Evolutionary conservation across 2,113 vertebrate genomes (phyloP).

Genomic region (Ophthalmolycus amberensis): DNA sequence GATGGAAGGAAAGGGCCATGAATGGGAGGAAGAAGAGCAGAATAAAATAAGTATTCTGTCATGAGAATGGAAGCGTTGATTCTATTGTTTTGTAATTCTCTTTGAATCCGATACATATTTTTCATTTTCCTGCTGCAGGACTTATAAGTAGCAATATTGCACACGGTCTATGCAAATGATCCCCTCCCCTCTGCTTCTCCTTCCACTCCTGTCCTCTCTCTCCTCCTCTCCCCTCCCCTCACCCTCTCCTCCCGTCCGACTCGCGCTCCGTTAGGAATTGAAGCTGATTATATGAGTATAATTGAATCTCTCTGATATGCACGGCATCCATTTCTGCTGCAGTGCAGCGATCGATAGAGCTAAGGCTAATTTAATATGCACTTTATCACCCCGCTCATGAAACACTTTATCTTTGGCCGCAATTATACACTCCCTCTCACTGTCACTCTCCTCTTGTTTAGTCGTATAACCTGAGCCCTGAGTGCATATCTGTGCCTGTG

Average conservation of each 20-base stretch:
- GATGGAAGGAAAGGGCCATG: not conserved
- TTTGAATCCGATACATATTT: conserved; percentile 30
- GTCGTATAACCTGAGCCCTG: conserved; percentile 23
- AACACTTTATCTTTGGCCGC: conserved; percentile 70
- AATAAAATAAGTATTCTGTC: not conserved
- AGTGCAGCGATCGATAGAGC: conserved; percentile 75
- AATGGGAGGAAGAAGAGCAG: not conserved
- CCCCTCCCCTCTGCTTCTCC: not conserved
- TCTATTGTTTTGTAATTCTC: conserved; percentile 30
- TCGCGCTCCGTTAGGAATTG: conserved; percentile 57
- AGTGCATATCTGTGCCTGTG: not conserved
- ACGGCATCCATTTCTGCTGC: conserved; percentile 74
- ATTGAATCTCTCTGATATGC: conserved; percentile 80
- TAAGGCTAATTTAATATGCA: conserved; percentile 81
- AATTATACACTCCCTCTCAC: conserved; percentile 43
- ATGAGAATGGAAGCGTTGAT: not conserved
- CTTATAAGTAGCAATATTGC: conserved; percentile 42
- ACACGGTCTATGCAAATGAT: conserved; percentile 33
- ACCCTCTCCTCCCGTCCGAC: conserved; percentile 24
- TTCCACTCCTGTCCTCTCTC: not conserved
- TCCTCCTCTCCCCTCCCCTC: not conserved
- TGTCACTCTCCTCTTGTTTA: conserved; percentile 15
- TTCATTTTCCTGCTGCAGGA: conserved; percentile 23
- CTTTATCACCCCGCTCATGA: conserved; percentile 77
- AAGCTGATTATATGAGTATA: conserved; percentile 78